phyloP scores from a whole-genome alignment of 2,113 vertebrate genomes.

The Ochotona curzoniae region DNA sequence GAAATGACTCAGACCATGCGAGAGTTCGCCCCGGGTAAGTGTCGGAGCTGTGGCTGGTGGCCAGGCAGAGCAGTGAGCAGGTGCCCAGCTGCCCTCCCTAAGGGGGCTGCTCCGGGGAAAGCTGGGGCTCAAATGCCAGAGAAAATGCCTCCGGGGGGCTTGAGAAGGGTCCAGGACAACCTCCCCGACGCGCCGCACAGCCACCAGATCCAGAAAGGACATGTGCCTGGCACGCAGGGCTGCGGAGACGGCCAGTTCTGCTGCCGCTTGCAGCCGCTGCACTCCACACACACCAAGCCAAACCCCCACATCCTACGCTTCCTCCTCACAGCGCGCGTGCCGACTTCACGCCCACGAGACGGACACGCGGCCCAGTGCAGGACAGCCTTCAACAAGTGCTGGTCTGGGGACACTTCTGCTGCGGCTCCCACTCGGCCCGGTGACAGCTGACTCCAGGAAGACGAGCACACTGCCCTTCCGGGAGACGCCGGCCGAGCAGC shows the following conservation, averaged over 20 bases:
- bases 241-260: fast-evolving
- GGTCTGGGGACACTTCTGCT: too few species aligned
- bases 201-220: not conserved
- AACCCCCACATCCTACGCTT: not conserved
- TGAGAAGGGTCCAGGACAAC: not conserved
- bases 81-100: fast-evolving
- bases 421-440: not conserved
- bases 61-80: not conserved
- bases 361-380: too few species aligned
- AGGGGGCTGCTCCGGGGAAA: not conserved
- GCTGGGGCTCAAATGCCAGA: not conserved
- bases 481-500: too few species aligned
- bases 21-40: not conserved
- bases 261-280: not conserved
- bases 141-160: not conserved
- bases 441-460: not conserved
- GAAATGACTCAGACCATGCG: not conserved
- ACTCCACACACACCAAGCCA: not conserved
- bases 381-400: too few species aligned
- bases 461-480: fast-evolving
- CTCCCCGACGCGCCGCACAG: not conserved
- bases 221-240: not conserved
- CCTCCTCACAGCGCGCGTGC: not conserved
- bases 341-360: too few species aligned
- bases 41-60: not conserved